A percentile compares a stretch with the other conserved stretches of the same genome.
phyloP scores from a whole-genome alignment of 2,797 vertebrate genomes.

The Linurgus olivaceus region DNA sequence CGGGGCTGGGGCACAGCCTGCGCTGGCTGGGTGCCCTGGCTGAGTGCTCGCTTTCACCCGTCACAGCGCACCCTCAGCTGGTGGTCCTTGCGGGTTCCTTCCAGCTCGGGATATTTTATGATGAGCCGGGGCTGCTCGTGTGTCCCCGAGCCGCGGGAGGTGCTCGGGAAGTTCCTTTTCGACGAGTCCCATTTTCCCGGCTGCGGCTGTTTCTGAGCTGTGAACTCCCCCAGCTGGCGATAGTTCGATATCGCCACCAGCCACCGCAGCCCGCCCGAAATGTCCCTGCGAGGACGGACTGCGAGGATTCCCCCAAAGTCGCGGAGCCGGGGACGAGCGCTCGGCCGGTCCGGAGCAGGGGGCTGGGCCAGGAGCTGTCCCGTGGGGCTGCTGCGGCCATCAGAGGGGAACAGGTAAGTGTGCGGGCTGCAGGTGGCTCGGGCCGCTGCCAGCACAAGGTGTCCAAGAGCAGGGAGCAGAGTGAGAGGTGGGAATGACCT shows the following conservation, averaged over 20 bases:
- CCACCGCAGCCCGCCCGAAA: background rate
- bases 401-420: too few relatives aligned
- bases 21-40: background rate
- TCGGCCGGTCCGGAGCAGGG: background rate
- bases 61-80: background rate
- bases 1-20: background rate
- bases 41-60: background rate
- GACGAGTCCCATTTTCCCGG: fast-evolving
- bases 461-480: background rate
- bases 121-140: fast-evolving
- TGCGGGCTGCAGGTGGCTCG: fast-evolving
- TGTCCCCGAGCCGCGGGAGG: background rate
- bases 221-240: constrained; percentile 45
- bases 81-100: background rate
- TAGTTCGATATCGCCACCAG: background rate
- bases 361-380: background rate
- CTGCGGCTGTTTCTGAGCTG: background rate
- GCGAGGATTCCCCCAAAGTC: too few relatives aligned
- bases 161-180: fast-evolving
- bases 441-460: fast-evolving
- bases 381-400: background rate
- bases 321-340: fast-evolving
- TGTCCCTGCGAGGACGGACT: fast-evolving
- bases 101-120: background rate
- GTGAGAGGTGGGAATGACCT: background rate